A percentile compares a stretch with the other conserved stretches of the same genome.
Conservation (phyloP, 2,888 invertebrate genomes). For the Cantharis nigra region DNA sequence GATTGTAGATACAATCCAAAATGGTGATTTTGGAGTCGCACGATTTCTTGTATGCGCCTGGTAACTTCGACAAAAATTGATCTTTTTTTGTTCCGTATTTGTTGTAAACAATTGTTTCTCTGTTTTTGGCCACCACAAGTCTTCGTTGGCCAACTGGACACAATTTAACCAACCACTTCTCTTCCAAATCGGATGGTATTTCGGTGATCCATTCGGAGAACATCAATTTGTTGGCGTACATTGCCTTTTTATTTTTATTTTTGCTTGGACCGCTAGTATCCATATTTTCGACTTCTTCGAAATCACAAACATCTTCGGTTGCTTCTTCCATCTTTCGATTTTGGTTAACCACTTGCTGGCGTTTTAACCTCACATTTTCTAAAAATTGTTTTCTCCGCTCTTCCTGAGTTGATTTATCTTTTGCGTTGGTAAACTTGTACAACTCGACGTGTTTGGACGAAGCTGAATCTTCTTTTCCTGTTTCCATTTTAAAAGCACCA, state of each 20-base stretch:
- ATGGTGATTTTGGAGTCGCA: slow-evolving; percentile 63
- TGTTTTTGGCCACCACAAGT: slow-evolving; percentile 77
- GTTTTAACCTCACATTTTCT: slow-evolving; percentile 61
- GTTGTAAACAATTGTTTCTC: slow-evolving; percentile 70
- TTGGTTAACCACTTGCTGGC: slow-evolving; percentile 57
- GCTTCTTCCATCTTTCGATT: slow-evolving; percentile 60
- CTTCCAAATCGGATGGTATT: slow-evolving; percentile 74
- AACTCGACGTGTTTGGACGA: neutral
- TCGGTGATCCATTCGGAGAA: slow-evolving; percentile 93
- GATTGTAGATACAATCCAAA: slow-evolving; percentile 82
- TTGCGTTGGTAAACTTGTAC: neutral
- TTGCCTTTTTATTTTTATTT: slow-evolving; percentile 39
- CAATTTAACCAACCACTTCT: slow-evolving; percentile 74
- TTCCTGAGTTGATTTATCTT: slow-evolving; percentile 28
- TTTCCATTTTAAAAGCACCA: neutral
- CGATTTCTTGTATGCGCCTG: slow-evolving; percentile 67
- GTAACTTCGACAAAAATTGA: slow-evolving; percentile 68
- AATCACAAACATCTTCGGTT: slow-evolving; percentile 43
- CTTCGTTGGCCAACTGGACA: slow-evolving; percentile 85
- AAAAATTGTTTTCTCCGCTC: slow-evolving; percentile 61
- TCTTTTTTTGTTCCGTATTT: slow-evolving; percentile 65
- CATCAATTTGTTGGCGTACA: slow-evolving; percentile 69
- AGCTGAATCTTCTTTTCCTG: neutral
- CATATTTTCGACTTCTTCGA: slow-evolving; percentile 35
- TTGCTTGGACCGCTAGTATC: slow-evolving; percentile 43